phyloP scores from a whole-genome alignment of 2,113 vertebrate genomes.

The Notechis scutatus region DNA sequence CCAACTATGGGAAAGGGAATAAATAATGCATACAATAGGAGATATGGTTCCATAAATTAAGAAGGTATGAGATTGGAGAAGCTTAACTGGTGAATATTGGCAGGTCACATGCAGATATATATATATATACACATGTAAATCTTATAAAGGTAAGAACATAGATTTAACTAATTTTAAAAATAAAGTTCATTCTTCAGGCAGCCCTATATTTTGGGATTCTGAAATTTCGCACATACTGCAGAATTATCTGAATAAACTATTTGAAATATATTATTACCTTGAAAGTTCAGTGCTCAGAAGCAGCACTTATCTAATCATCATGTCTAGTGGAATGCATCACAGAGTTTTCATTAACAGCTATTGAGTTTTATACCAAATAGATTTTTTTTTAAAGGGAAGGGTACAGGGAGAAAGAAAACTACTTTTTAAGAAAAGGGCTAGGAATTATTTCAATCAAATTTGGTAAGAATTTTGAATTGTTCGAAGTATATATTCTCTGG shows the following conservation, averaged over 20 bases:
- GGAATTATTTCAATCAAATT: neutral
- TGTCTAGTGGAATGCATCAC: neutral
- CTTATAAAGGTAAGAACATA: neutral
- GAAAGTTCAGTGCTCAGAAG: constrained; percentile 22
- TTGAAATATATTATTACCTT: constrained; percentile 22
- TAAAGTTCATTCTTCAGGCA: constrained; percentile 11
- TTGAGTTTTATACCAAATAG: constrained; percentile 29
- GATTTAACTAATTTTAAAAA: neutral
- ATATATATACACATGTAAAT: neutral
- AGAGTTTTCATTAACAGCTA: constrained; percentile 30
- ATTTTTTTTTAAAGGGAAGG: neutral
- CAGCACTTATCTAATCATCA: constrained; percentile 22
- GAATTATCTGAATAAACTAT: neutral
- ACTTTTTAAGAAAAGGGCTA: neutral
- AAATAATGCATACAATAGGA: neutral
- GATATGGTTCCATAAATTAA: neutral
- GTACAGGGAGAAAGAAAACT: neutral
- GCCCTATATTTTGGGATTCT: neutral
- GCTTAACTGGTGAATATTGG: neutral
- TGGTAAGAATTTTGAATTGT: neutral
- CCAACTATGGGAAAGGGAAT: neutral
- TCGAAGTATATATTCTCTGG: neutral
- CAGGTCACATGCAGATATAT: neutral
- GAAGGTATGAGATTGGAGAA: neutral
- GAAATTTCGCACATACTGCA: neutral